Conservation (phyloP, 2,888 invertebrate genomes). For the Sericinus montela region DNA sequence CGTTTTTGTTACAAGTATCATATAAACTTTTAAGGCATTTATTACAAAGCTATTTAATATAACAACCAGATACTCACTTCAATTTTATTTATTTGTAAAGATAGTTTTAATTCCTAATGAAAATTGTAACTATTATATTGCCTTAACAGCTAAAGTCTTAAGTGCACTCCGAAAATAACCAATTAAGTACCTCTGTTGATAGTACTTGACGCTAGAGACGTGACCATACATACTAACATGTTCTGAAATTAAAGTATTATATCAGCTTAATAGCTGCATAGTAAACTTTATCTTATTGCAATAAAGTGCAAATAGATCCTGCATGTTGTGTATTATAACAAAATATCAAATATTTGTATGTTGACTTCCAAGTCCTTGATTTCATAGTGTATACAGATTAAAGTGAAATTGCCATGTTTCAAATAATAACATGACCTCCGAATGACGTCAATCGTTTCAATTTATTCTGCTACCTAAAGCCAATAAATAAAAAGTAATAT, state of each 20-base stretch:
- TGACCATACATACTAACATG: conserved; percentile 17
- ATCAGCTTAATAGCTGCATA: neutral
- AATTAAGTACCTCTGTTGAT: conserved; percentile 15
- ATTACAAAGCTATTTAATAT: no score
- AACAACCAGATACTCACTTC: no score
- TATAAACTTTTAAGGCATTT: no score
- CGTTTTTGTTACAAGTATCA: no score
- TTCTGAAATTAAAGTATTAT: conserved; percentile 12
- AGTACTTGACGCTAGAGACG: conserved; percentile 24
- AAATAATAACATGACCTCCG: no score
- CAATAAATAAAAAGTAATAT: no score
- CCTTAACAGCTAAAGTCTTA: neutral
- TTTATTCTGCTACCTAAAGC: no score
- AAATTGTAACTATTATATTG: neutral
- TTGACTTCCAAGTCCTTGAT: conserved; percentile 2
- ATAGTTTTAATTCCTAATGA: no score
- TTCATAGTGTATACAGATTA: conserved; percentile 9
- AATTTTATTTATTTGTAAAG: no score
- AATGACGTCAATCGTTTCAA: no score
- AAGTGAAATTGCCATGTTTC: neutral
- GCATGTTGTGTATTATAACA: neutral
- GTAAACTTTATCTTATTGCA: neutral
- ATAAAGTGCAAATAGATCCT: conserved; percentile 5
- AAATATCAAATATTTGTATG: conserved; percentile 14
- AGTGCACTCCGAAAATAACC: conserved; percentile 22